Evolutionary conservation across 2,888 invertebrate species (phyloP).

Genomic region (Ferdinandea cuprea): DNA sequence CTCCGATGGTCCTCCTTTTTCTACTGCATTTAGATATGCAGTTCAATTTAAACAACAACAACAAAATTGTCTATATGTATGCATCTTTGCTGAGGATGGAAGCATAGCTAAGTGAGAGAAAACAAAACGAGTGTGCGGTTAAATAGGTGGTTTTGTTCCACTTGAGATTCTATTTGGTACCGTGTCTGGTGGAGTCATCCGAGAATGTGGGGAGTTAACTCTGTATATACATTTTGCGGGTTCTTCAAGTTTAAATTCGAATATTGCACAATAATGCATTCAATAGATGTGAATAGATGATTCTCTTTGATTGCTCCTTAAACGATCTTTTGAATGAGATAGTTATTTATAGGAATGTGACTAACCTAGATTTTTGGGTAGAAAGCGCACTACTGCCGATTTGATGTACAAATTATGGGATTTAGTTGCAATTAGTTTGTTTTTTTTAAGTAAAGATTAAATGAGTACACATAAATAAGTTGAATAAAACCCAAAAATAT

Average conservation of each 20-base stretch:
- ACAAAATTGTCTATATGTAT: background rate
- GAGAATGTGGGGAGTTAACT: constrained; percentile 9
- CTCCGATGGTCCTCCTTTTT: constrained; percentile 35
- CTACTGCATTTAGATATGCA: constrained; percentile 27
- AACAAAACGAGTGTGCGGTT: constrained; percentile 56
- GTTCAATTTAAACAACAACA: constrained; percentile 8
- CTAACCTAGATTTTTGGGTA: too few species aligned
- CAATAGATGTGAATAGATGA: too few species aligned
- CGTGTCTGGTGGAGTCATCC: constrained; percentile 11
- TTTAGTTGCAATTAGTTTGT: too few species aligned
- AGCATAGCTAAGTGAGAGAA: constrained; percentile 36
- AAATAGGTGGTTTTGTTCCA: constrained; percentile 14
- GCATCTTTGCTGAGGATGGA: constrained; percentile 1
- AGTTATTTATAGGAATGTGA: too few species aligned
- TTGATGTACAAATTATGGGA: too few species aligned
- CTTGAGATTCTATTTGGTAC: constrained; percentile 10
- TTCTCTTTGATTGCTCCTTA: too few species aligned
- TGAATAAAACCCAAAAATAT: too few species aligned
- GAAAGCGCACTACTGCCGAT: too few species aligned
- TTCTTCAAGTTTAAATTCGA: background rate
- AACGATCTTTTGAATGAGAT: too few species aligned
- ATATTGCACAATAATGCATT: too few species aligned
- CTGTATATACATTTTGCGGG: background rate
- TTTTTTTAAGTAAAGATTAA: too few species aligned
- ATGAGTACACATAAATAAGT: too few species aligned